Percentiles rank a stretch among this genome's conserved stretches.
Conservation (phyloP, 1,140 invertebrate genomes). For the Drosophila erecta region DNA sequence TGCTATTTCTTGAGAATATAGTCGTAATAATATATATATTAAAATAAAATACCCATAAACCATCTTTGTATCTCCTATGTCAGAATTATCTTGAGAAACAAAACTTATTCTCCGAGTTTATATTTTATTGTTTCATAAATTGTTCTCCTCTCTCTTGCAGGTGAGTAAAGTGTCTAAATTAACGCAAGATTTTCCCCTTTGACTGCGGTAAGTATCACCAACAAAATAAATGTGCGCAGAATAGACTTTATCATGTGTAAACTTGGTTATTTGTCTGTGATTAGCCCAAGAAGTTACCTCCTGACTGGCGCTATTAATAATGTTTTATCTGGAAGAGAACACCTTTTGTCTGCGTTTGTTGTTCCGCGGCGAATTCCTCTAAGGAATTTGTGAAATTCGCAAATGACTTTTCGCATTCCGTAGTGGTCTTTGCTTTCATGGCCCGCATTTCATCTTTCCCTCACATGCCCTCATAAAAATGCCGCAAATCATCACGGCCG, state of each 20-base stretch:
- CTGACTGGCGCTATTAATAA: slow-evolving; percentile 35
- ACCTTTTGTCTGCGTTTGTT: slow-evolving; percentile 20
- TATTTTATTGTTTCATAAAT: slow-evolving; percentile 25
- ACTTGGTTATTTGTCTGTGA: slow-evolving; percentile 8
- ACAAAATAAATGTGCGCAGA: slow-evolving; percentile 39
- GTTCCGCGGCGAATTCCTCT: slow-evolving; percentile 15
- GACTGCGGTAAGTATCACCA: slow-evolving; percentile 64
- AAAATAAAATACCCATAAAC: no score
- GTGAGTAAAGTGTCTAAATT: slow-evolving; percentile 61
- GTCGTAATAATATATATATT: no score
- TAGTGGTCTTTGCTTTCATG: slow-evolving; percentile 25
- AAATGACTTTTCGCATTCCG: slow-evolving; percentile 29
- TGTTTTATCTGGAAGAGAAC: slow-evolving; percentile 24
- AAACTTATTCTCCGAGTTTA: background rate
- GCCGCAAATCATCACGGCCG: slow-evolving; percentile 38
- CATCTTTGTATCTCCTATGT: no score
- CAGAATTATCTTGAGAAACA: no score
- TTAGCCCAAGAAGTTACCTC: slow-evolving; percentile 24
- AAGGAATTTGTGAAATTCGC: slow-evolving; percentile 19
- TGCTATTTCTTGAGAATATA: no score
- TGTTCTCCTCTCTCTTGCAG: slow-evolving; percentile 39
- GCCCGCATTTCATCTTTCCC: slow-evolving; percentile 15
- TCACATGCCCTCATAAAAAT: slow-evolving; percentile 47
- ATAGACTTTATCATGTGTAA: slow-evolving; percentile 40
- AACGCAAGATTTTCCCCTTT: slow-evolving; percentile 28